These are phyloP conservation scores for Reinhardtius hippoglossoides DNA, from an alignment of 2,113 vertebrate species.

Conservation along the genomic window DNA sequence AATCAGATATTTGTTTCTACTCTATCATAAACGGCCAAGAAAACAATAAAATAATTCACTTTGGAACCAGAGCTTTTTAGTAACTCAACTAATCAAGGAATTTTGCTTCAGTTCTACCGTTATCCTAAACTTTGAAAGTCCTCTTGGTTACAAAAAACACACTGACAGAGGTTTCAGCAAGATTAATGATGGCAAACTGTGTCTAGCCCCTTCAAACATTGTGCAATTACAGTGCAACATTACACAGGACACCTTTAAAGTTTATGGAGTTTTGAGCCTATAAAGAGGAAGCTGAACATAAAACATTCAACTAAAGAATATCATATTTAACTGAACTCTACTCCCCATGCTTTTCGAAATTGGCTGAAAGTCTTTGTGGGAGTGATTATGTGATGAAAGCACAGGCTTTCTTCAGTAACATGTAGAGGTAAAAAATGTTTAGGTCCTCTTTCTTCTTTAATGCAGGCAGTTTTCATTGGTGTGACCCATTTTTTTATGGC, in stretches of 20 bases:
- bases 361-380: not conserved
- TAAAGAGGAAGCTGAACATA: not conserved
- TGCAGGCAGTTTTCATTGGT: no score
- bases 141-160: not conserved
- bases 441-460: no score
- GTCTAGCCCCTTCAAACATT: not conserved
- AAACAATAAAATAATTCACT: no score
- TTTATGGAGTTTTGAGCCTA: not conserved
- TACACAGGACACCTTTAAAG: not conserved
- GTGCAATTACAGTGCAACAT: not conserved
- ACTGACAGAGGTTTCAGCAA: not conserved
- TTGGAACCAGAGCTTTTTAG: not conserved
- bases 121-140: not conserved
- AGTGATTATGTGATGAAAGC: not conserved
- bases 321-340: not conserved
- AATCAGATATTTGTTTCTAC: no score
- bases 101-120: not conserved
- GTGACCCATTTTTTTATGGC: no score
- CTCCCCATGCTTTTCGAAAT: not conserved
- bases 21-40: no score
- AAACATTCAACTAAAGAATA: not conserved
- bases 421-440: not conserved
- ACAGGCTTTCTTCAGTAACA: conserved; percentile 1
- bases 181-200: not conserved
- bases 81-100: not conserved